These are phyloP conservation scores for Lucinisca nassula DNA, from an alignment of 2,888 invertebrate genomes.

Conservation along the genomic window DNA sequence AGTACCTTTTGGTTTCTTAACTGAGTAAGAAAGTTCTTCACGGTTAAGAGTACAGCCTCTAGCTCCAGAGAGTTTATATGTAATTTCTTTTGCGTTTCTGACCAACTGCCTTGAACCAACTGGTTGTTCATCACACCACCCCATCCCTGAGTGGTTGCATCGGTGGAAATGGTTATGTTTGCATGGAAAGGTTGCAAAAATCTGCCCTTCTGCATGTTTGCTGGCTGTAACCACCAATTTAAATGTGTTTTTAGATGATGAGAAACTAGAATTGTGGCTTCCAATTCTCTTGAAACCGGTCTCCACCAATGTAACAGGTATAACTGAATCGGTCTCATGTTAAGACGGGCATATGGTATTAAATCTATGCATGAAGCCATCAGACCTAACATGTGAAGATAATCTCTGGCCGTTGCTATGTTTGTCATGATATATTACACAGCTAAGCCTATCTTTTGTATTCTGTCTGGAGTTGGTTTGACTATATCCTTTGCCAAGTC, in stretches of 20 bases:
- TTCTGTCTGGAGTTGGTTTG: slow-evolving; percentile 39
- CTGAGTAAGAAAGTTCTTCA: background rate
- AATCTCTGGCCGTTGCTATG: background rate
- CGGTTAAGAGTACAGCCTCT: slow-evolving; percentile 11
- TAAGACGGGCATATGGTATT: slow-evolving; percentile 58
- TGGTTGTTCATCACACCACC: background rate
- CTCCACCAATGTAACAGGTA: slow-evolving; percentile 31
- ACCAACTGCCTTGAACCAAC: slow-evolving; percentile 28
- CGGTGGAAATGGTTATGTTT: slow-evolving; percentile 19
- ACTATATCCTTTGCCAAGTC: slow-evolving; percentile 30
- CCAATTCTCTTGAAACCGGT: slow-evolving; percentile 14
- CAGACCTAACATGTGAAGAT: slow-evolving; percentile 28
- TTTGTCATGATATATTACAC: background rate
- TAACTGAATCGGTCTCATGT: slow-evolving; percentile 58
- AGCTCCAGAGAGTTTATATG: slow-evolving; percentile 48
- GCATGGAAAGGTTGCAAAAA: slow-evolving; percentile 3
- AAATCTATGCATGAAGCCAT: slow-evolving; percentile 59
- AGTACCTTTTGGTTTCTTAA: slow-evolving; percentile 9
- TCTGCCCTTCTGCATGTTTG: slow-evolving; percentile 29
- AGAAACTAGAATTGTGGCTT: slow-evolving; percentile 10
- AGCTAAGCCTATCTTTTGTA: slow-evolving; percentile 8
- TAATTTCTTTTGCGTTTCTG: background rate
- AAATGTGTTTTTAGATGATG: slow-evolving; percentile 9
- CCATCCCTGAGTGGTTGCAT: background rate
- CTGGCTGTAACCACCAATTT: slow-evolving; percentile 36